These are phyloP conservation scores for Sabatieria punctata DNA, from an alignment of 2,888 invertebrate species.

Conservation along the genomic window DNA sequence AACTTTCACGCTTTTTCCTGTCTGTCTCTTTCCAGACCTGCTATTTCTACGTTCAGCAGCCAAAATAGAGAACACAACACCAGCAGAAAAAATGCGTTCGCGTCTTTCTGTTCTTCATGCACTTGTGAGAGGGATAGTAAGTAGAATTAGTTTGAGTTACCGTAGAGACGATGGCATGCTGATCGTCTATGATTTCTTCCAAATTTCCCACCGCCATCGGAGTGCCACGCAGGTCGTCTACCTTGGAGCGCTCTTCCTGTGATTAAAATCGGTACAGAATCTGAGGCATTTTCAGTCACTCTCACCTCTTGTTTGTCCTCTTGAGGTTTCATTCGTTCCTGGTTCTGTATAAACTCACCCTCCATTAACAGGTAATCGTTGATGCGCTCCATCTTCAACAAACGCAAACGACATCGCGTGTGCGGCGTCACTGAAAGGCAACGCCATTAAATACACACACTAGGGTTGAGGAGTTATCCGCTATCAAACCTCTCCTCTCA, in stretches of 20 bases:
- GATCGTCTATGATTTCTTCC: slow-evolving; percentile 98
- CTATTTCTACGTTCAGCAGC: neutral
- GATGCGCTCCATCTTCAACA: slow-evolving; percentile 85
- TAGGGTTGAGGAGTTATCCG: neutral
- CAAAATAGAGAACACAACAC: neutral
- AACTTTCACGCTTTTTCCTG: slow-evolving; percentile 2
- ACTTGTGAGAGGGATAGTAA: too few relatives aligned
- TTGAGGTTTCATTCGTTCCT: slow-evolving; percentile 92
- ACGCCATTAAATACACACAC: too few relatives aligned
- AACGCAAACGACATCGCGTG: slow-evolving; percentile 80
- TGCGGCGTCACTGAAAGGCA: slow-evolving; percentile 66
- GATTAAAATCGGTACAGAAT: slow-evolving; percentile 8
- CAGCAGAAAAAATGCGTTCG: neutral
- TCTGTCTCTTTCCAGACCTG: neutral
- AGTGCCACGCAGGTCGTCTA: slow-evolving; percentile 92
- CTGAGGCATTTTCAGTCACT: slow-evolving; percentile 15
- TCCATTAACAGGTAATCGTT: slow-evolving; percentile 98
- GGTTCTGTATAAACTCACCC: slow-evolving; percentile 95
- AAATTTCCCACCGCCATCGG: slow-evolving; percentile 99
- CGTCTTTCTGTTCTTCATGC: too few relatives aligned
- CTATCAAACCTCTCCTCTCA: neutral
- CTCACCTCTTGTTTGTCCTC: slow-evolving; percentile 84
- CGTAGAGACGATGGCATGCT: slow-evolving; percentile 97
- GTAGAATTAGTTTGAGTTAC: too few relatives aligned
- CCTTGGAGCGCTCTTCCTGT: slow-evolving; percentile 81